These are phyloP conservation scores for Lasius platythorax DNA, from an alignment of 2,888 invertebrate species.

Conservation along the genomic window DNA sequence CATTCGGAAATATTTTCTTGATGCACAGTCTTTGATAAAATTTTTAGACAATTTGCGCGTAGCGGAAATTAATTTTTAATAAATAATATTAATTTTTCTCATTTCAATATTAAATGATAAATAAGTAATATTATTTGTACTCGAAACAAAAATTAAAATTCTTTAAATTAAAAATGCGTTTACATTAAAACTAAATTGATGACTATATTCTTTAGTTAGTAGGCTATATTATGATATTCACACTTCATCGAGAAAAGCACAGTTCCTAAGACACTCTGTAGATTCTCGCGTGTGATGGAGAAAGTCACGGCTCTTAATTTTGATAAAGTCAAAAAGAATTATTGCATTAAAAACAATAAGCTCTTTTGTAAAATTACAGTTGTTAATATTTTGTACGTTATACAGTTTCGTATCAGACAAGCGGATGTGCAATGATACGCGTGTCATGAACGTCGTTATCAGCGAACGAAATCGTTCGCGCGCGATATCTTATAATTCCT, in stretches of 20 bases:
- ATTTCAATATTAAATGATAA: neutral
- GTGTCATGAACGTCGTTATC: slow-evolving; percentile 25
- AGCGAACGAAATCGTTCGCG: slow-evolving; percentile 2
- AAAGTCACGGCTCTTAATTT: slow-evolving; percentile 21
- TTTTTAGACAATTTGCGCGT: neutral
- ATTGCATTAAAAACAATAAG: neutral
- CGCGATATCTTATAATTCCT: slow-evolving; percentile 43
- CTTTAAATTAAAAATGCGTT: neutral
- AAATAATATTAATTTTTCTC: slow-evolving; percentile 1
- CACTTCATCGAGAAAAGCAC: neutral
- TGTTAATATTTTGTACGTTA: slow-evolving; percentile 24
- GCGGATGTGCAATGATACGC: neutral
- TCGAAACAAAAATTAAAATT: slow-evolving; percentile 1
- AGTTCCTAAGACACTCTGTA: neutral
- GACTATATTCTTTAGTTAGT: neutral
- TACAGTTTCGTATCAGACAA: neutral
- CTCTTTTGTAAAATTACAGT: neutral
- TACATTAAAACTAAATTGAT: neutral
- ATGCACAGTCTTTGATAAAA: neutral
- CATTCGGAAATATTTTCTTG: neutral
- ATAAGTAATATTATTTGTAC: neutral
- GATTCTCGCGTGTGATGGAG: slow-evolving; percentile 9
- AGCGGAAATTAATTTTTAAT: neutral
- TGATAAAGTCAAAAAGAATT: neutral
- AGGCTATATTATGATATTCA: neutral